A percentile compares a stretch with the other conserved stretches of the same genome.
phyloP scores from a whole-genome alignment of 2,113 vertebrate genomes.

The Anthoscopus minutus region DNA sequence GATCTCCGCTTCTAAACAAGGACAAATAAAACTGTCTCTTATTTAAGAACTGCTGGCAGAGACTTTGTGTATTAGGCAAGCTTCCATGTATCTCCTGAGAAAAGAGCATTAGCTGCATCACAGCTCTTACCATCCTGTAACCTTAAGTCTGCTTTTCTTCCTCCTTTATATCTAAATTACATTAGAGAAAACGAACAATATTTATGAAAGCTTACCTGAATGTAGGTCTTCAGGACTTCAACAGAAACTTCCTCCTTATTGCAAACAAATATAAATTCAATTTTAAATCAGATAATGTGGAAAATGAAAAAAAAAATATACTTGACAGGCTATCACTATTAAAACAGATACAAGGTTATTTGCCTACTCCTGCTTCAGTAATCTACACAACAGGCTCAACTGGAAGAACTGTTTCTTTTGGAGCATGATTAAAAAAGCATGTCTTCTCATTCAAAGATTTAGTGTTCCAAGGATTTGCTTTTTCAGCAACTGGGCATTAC shows the following conservation, averaged over 20 bases:
- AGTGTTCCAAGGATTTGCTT: not conserved
- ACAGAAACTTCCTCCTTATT: constrained; percentile 85
- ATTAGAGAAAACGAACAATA: not conserved
- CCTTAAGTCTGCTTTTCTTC: not conserved
- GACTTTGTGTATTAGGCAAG: not conserved
- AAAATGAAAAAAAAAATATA: not conserved
- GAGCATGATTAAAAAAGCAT: not conserved
- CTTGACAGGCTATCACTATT: not conserved
- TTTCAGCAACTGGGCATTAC: not conserved
- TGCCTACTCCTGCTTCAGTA: not conserved
- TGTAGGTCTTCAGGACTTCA: constrained; percentile 85
- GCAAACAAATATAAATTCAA: constrained; percentile 11
- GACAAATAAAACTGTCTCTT: not conserved
- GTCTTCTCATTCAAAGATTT: not conserved
- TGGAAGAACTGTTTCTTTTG: not conserved
- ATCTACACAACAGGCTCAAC: not conserved
- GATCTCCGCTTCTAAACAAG: not conserved
- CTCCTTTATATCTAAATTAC: not conserved
- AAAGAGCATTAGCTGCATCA: not conserved
- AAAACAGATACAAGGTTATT: not conserved
- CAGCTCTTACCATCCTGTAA: not conserved
- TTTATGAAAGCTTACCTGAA: constrained; percentile 75
- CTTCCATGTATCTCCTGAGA: not conserved
- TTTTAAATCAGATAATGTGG: not conserved
- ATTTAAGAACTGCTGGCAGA: not conserved